These are phyloP conservation scores for Psylliodes chrysocephalus DNA, from an alignment of 2,888 invertebrate species.

Conservation along the genomic window DNA sequence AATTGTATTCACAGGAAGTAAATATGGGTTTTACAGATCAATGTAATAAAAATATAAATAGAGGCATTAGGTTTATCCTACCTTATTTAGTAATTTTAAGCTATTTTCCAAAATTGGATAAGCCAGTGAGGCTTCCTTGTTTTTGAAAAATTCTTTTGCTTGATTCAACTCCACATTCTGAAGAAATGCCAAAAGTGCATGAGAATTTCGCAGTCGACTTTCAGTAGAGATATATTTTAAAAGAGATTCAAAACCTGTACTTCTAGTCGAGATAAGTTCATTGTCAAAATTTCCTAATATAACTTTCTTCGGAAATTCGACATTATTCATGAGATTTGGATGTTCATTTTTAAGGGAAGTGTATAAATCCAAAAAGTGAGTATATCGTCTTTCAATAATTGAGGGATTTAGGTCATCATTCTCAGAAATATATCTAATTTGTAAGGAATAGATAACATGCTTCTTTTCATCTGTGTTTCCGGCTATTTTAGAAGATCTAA, in stretches of 20 bases:
- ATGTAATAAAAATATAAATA: too few species aligned
- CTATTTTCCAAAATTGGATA: conserved; percentile 73
- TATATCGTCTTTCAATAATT: conserved; percentile 76
- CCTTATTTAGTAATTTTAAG: conserved; percentile 73
- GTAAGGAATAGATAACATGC: conserved; percentile 76
- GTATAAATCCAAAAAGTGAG: conserved; percentile 76
- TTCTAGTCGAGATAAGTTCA: conserved; percentile 72
- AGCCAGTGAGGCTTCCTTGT: conserved; percentile 71
- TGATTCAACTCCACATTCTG: conserved; percentile 73
- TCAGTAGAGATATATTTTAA: conserved; percentile 69
- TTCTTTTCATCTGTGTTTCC: conserved; percentile 73
- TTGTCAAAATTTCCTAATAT: conserved; percentile 71
- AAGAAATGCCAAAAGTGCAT: conserved; percentile 71
- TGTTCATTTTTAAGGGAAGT: conserved; percentile 70
- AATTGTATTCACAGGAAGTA: too few species aligned
- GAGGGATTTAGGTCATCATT: conserved; percentile 70
- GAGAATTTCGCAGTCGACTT: conserved; percentile 69
- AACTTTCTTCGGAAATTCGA: conserved; percentile 70
- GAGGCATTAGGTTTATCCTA: conserved; percentile 55
- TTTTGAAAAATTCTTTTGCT: conserved; percentile 70
- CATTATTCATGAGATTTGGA: conserved; percentile 66
- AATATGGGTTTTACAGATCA: too few species aligned
- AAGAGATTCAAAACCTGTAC: conserved; percentile 73
- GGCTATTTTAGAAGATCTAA: conserved; percentile 74
- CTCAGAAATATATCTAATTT: conserved; percentile 70